Conservation (phyloP, 2,888 invertebrate genomes). For the Lycocerus yunnanus region DNA sequence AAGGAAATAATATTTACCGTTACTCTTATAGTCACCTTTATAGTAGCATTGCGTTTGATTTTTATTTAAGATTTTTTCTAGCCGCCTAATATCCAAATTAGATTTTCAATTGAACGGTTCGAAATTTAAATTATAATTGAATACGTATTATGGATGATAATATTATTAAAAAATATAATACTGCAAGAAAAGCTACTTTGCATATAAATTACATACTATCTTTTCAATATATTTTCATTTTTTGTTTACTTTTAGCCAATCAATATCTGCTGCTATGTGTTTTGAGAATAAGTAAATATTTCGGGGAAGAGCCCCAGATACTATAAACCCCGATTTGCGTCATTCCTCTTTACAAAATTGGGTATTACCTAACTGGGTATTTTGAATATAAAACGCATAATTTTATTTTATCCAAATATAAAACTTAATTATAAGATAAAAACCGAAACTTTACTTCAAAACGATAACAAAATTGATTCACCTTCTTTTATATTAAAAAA, state of each 20-base stretch:
- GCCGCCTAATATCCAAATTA: background rate
- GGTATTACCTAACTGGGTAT: constrained; percentile 17
- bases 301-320: constrained; percentile 13
- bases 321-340: constrained; percentile 17
- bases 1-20: constrained; percentile 19
- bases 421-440: background rate
- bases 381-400: background rate
- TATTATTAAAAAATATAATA: constrained; percentile 7
- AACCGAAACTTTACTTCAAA: background rate
- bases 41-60: background rate
- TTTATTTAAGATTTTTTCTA: background rate
- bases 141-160: constrained; percentile 18
- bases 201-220: constrained; percentile 41
- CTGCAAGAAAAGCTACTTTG: constrained; percentile 27
- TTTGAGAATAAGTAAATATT: constrained; percentile 29
- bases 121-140: constrained; percentile 6
- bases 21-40: constrained; percentile 9
- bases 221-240: constrained; percentile 26
- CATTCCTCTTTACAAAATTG: constrained; percentile 17
- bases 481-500: background rate
- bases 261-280: constrained; percentile 23
- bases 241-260: constrained; percentile 20
- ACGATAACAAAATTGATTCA: background rate
- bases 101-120: background rate
- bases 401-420: background rate